Evolutionary conservation across 2,113 vertebrate genomes (phyloP), one percentile per base, ranked within the genome.

Genomic region (Redunca redunca): DNA sequence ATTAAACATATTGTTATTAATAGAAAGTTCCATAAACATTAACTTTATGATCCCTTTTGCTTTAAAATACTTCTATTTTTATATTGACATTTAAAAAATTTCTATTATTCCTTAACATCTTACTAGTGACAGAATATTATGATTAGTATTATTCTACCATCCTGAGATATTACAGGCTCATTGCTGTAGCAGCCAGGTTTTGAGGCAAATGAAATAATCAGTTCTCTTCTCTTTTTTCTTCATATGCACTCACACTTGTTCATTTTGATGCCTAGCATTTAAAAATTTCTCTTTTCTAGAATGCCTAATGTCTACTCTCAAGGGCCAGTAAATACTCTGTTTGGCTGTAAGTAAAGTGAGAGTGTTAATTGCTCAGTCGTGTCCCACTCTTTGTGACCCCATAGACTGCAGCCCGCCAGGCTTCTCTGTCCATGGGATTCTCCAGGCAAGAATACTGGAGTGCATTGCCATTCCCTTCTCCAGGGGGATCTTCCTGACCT

Each of bases 21-120:
- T 28, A 64, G 36, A 50, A 88, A 95, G 46, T 80, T 97, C 89
- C 60, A 55, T 28, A 36, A n/a, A 58, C 83, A 14, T 83, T 87
- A 83, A 93, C 28, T 78, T 93, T 46, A 74, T 62, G 14, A 50
- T 48, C 40, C 13, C 88, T 87, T 83, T 74, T n/a, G 85, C 43
- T 64, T 95, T 78, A 52, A 87, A 95, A 92, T 43, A 82, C 28
- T 94, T 12, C 60, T 92, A 48, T 78, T 28, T 95, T 87, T 93
- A 84, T 13, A 60, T 12, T 93, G 67, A 78, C 48, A 88, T 82
- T 90, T 55, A n/a, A 62, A 96, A 85, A 62, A 4, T 10, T 33
- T 91, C 4, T 46, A 16, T 77, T 80, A 57, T 67, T 95, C 58
- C 71, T 93, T 67, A 78, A 60, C 3, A 60, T 95, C 92, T 97